Base-by-base conservation (phyloP, 1,140 invertebrate genomes). In the Ceratosolen solmsi region DNA sequence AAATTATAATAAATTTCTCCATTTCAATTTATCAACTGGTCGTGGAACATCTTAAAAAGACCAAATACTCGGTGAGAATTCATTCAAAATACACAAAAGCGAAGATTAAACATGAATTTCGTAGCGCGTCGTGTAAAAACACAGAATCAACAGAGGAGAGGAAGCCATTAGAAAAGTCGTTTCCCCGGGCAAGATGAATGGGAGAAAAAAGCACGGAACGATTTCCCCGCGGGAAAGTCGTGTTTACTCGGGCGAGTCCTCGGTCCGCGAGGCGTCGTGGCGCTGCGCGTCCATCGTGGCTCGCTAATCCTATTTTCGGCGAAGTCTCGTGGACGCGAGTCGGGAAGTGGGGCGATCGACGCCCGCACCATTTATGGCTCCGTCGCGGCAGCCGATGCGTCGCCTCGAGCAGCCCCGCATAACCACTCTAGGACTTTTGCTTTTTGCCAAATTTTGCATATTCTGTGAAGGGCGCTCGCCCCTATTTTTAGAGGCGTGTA, bases 281-380 rank as follows among this genome's bases (percentile, higher is more conserved):
- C 82, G 84, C 84, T 60, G 36, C 63, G 83, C 84, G 83, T 85
- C 76, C 83, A 38, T 60, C 20, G 85, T 46, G 22, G 85, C 87
- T 85, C 83, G 84, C 82, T 88, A 84, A 73, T 86, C 86, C 89
- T 91, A 91, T 91, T 91, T 90, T 91, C 90, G 87, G 89, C 87
- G 80, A 79, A 83, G 49, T 76, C 63, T 71, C 82, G 86, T 84
- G 86, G 84, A 87, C 85, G 86, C 86, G 84, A 77, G 83, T 84
- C 80, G 83, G 84, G 36, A 70, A 80, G 79, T 73, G 58, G 70
- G 71, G 56, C 70, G 80, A 68, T 25, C 60, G 65, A 46, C 15
- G n/a, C 85, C 89, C 91, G 90, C 89, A 88, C 91, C 91, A 91
- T 92, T 91, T 92, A 91, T 92, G 90, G 91, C 49, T 84, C 87